Base-by-base conservation (phyloP, 2,113 vertebrate species). In the Psophia crepitans region DNA sequence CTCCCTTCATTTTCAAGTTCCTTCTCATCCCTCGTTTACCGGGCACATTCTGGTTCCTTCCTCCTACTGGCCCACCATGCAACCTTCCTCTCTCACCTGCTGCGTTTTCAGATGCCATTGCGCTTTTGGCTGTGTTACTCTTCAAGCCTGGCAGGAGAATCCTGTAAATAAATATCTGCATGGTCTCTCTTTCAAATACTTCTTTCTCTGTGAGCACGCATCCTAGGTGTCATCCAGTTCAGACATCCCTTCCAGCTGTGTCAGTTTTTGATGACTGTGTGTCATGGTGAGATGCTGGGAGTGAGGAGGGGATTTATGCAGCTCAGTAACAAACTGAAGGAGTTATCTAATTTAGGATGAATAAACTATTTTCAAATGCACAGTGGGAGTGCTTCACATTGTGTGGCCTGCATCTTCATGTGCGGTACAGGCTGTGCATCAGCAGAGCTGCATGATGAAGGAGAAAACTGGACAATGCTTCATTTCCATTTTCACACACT, bases 261-360 rank as follows among this genome's bases (percentile, higher is more conserved):
- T 56, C 74, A 54, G 51, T 12, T 92, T 93, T 70, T 96, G 79
- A 92, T 90, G 54, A 32, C 41, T 83, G n/a, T 17, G 14, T 95
- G 75, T 88, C 49, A 24, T 14, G 58, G 65, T 54, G 58, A 81
- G 85, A 65, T 78, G 44, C 73, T 74, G 63, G 46, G 41, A 93
- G n/a, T 46, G 54, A 84, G 51, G 41, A 53, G 20, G 16, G 43
- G 54, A 84, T 86, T 74, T 84, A 74, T 90, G 46, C 73, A 90
- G 64, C 68, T 93, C 78, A 89, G 48, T 91, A 83, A 54, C 54
- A 84, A 61, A 46, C 49, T 54, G 63, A 77, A 89, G 58, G 89
- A 84, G 86, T 77, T 92, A 66, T 75, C 71, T 93, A 88, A 89
- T 96, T 88, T 74, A 90, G 63, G 87, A 89, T 70, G 54, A 94